These are phyloP conservation scores for Fabriciana adippe DNA, from an alignment of 2,888 invertebrate genomes.

Conservation along the genomic window DNA sequence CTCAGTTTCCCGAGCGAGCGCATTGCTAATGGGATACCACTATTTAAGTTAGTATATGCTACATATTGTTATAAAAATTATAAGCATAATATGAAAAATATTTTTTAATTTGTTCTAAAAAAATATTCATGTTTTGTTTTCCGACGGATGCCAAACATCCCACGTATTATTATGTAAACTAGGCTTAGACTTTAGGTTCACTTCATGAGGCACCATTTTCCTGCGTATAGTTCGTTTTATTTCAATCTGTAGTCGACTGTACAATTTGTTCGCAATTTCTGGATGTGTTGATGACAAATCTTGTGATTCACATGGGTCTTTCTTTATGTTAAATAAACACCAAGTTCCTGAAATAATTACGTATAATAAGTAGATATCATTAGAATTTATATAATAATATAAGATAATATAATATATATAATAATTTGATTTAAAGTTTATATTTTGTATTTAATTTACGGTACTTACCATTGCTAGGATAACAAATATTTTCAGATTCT, in stretches of 20 bases:
- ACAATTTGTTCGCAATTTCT: conserved; percentile 52
- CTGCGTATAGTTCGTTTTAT: conserved; percentile 54
- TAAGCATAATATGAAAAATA: too few relatives aligned
- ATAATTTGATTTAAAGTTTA: conserved; percentile 2
- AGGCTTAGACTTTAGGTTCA: conserved; percentile 59
- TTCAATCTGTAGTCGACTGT: conserved; percentile 50
- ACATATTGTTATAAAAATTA: too few relatives aligned
- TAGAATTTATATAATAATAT: too few relatives aligned
- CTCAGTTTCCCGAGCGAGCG: too few relatives aligned
- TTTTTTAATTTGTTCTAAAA: too few relatives aligned
- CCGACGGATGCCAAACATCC: conserved; percentile 52
- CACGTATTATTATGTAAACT: conserved; percentile 62
- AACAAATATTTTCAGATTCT: conserved; percentile 47
- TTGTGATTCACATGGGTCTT: conserved; percentile 65
- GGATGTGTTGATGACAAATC: conserved; percentile 55
- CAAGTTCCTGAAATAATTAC: conserved; percentile 51
- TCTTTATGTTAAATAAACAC: conserved; percentile 64
- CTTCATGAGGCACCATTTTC: conserved; percentile 48
- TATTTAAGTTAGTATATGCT: too few relatives aligned
- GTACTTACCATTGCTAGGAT: conserved; percentile 56
- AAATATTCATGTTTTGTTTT: background rate
- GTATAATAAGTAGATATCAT: background rate
- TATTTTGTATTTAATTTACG: background rate
- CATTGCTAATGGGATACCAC: too few relatives aligned
- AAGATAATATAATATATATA: too few relatives aligned